Conservation (phyloP, 2,888 invertebrate genomes). For the Cylindroiulus punctatus region DNA sequence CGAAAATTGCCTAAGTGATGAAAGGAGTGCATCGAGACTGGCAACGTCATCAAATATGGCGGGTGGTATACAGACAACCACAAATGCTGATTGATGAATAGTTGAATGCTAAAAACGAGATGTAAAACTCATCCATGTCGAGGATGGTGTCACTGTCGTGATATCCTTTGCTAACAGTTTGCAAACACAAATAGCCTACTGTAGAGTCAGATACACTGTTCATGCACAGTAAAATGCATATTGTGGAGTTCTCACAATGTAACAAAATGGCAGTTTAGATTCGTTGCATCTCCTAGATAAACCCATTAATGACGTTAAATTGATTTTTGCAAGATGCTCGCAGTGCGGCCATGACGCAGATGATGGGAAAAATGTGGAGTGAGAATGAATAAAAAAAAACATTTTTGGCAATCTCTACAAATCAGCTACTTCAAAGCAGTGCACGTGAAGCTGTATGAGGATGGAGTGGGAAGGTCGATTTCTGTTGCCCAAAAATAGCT, state of each 20-base stretch:
- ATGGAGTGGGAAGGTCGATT: slow-evolving; percentile 47
- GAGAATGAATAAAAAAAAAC: not conserved
- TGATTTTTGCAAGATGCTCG: not conserved
- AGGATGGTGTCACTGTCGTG: too few relatives aligned
- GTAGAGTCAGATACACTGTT: too few relatives aligned
- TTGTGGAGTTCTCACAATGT: not conserved
- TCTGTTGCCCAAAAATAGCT: slow-evolving; percentile 39
- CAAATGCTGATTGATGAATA: too few relatives aligned
- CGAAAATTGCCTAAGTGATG: too few relatives aligned
- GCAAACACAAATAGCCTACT: too few relatives aligned
- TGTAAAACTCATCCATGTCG: too few relatives aligned
- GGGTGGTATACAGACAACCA: not conserved
- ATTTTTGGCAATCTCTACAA: slow-evolving; percentile 24
- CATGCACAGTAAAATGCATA: too few relatives aligned
- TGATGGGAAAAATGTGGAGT: not conserved
- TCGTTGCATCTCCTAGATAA: not conserved
- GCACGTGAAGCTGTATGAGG: slow-evolving; percentile 39
- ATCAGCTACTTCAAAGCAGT: not conserved
- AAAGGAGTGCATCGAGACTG: not conserved
- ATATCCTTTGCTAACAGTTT: too few relatives aligned
- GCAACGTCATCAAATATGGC: not conserved
- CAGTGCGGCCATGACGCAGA: not conserved
- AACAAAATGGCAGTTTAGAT: not conserved
- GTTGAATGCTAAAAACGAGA: too few relatives aligned
- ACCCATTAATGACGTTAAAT: not conserved